These are phyloP conservation scores for Acronicta aceris DNA, from an alignment of 2,888 invertebrate species.

Conservation along the genomic window DNA sequence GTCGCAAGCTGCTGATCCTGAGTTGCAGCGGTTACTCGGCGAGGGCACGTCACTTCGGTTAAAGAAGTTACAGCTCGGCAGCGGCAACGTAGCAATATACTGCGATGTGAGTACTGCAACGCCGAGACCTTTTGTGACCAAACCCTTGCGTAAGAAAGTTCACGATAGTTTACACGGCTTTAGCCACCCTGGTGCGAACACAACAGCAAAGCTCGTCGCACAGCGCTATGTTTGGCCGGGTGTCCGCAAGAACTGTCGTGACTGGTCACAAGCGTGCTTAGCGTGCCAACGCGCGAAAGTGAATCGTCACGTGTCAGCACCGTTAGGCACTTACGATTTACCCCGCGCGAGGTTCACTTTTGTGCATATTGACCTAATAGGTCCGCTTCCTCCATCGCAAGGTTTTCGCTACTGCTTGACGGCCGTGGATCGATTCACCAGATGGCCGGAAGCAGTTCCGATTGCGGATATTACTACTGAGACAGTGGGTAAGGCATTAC, in stretches of 20 bases:
- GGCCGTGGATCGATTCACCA: slow-evolving; percentile 9
- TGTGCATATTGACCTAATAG: slow-evolving; percentile 11
- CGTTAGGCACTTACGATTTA: slow-evolving; percentile 48
- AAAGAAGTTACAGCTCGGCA: not conserved
- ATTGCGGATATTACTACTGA: not conserved
- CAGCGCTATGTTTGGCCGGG: slow-evolving; percentile 4
- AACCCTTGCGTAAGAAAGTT: not conserved
- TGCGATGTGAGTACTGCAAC: not conserved
- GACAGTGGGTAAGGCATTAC: no score
- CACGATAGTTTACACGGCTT: not conserved
- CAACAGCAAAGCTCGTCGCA: not conserved
- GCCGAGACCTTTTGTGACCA: not conserved
- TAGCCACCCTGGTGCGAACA: not conserved
- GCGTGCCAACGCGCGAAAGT: slow-evolving; percentile 67
- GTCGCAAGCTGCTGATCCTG: not conserved
- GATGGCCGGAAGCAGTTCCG: not conserved
- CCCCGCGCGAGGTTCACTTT: slow-evolving; percentile 53
- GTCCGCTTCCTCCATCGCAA: slow-evolving; percentile 4
- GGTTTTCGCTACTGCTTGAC: slow-evolving; percentile 20
- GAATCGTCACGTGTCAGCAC: slow-evolving; percentile 58
- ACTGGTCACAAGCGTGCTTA: slow-evolving; percentile 61
- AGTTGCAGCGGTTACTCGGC: not conserved
- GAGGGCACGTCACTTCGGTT: not conserved
- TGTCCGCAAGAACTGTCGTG: slow-evolving; percentile 60
- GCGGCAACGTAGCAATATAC: not conserved